Evolutionary conservation across 2,797 vertebrate genomes (phyloP).

Genomic region (Leucoraja ocellata): DNA sequence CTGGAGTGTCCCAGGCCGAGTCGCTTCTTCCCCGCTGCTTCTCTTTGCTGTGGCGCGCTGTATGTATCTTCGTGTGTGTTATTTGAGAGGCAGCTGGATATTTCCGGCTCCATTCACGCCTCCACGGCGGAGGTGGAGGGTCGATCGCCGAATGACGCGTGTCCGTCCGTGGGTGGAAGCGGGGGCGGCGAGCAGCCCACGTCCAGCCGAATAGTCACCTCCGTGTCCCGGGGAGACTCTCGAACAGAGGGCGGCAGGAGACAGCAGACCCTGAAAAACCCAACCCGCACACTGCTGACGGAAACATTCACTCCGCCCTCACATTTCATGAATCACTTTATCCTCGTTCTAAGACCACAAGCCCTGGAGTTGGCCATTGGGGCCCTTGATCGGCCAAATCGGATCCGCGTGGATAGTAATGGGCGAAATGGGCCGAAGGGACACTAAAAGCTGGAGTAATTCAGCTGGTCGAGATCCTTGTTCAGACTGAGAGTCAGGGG

Average conservation of each 20-base stretch:
- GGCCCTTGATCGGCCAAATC: too few species aligned
- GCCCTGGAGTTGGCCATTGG: too few species aligned
- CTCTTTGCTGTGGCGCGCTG: not conserved
- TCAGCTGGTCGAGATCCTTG: too few species aligned
- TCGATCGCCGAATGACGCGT: conserved; percentile 2
- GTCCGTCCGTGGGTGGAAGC: conserved; percentile 63
- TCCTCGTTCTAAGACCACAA: not conserved
- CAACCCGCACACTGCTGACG: not conserved
- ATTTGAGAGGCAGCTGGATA: not conserved
- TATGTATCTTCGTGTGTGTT: not conserved
- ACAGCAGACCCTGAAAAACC: not conserved
- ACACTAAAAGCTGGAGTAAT: too few species aligned
- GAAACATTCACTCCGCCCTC: not conserved
- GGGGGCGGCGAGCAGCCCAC: conserved; percentile 75
- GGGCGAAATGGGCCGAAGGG: too few species aligned
- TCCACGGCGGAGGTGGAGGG: not conserved
- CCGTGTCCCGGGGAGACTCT: conserved; percentile 65
- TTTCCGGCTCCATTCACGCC: not conserved
- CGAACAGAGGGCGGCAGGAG: not conserved
- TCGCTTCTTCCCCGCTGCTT: not conserved
- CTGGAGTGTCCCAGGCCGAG: not conserved
- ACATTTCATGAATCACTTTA: not conserved
- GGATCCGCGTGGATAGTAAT: too few species aligned
- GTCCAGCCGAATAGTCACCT: conserved; percentile 75
- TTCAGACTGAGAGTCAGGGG: too few species aligned